Evolutionary conservation across 92 coral and sea anemone species (phyloP).

Genomic region (Palythoa heliodiscus): DNA sequence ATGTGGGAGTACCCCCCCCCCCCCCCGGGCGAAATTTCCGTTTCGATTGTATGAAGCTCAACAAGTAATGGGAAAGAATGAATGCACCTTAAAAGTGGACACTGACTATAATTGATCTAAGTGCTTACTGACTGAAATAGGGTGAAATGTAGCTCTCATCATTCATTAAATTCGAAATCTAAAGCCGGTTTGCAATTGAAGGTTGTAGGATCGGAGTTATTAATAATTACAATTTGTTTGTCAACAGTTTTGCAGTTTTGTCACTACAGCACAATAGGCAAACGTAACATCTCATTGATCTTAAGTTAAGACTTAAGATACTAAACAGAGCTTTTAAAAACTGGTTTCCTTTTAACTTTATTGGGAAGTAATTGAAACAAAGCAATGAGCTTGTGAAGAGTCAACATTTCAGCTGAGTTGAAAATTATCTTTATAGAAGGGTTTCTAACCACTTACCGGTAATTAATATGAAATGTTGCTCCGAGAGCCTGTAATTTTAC

Average conservation of each 20-base stretch:
- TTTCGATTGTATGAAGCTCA: no score
- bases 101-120: neutral
- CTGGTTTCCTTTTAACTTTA: no score
- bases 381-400: neutral
- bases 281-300: no score
- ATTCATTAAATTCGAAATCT: neutral
- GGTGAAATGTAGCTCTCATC: neutral
- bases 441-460: conserved; percentile 19
- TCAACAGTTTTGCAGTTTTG: neutral
- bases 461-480: conserved; percentile 4
- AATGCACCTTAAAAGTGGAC: neutral
- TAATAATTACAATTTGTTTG: neutral
- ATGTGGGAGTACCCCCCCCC: no score
- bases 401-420: neutral
- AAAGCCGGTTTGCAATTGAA: neutral
- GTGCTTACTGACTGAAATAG: neutral
- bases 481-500: neutral
- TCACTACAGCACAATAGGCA: no score
- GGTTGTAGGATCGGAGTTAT: neutral
- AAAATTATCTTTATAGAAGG: neutral
- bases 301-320: no score
- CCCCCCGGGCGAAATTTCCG: no score
- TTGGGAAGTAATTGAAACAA: neutral
- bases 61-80: no score
- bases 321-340: neutral